Base-by-base conservation (phyloP, 2,797 vertebrate species). In the Mycteria americana region DNA sequence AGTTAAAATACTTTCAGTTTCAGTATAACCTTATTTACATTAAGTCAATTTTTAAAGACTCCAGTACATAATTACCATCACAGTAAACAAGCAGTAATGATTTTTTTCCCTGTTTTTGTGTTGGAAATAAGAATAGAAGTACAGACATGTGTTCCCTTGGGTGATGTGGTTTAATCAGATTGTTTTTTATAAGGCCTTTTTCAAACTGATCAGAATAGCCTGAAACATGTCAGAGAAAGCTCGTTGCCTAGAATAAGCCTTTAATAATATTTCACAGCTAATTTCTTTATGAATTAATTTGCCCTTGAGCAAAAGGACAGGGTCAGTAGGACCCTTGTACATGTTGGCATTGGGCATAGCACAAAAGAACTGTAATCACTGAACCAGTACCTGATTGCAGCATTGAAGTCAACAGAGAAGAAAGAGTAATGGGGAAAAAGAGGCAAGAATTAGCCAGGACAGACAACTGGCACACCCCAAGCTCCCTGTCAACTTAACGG, bases 201-300 rank as follows among this genome's bases (percentile, higher is more conserved):
- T 81, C 76, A 93, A 97, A 95, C 64, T 82, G 77, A 96, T 97
- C 79, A 89, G 88, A 93, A 92, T 92, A 96, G 50, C 65, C 89
- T 88, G 88, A 96, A 91, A 82, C 6, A 22, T n/a, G 63, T 76
- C 87, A 92, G 81, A 79, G 88, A 94, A 96, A 88, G 25, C 59
- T 65, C 91, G 27, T 74, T 94, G 68, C 30, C 37, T 60, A 73
- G 50, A 89, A 60, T 85, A 86, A 97, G 37, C 76, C 57, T 80
- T 89, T 83, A 89, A 95, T 95, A 94, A 81, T 72, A 65, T 95
- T 96, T 94, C 64, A 94, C 77, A 85, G 92, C 28, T 94, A 93
- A 94, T 85, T 92, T 68, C 35, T 83, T 96, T 86, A 33, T 84
- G 41, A 82, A 54, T 46, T 83, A 89, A 80, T 89, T 81, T 96